Evolutionary conservation across 2,113 vertebrate genomes (phyloP), one percentile per base, ranked within the genome.

Genomic region (Dryoscopus gambensis): DNA sequence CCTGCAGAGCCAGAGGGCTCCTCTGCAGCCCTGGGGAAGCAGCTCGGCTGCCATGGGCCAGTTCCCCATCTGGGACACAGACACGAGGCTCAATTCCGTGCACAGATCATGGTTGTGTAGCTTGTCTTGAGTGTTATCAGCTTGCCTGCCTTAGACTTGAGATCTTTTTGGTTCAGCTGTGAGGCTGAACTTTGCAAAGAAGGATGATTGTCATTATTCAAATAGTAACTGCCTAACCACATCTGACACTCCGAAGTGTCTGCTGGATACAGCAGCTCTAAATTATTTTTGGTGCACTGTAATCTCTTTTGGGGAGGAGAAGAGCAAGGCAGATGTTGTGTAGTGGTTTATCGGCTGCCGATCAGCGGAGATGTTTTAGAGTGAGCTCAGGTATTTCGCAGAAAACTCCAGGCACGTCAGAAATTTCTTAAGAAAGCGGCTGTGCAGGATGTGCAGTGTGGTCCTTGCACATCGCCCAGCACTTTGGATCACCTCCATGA

Each of bases 241-340:
- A 96, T 95, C 95, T 94, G 79, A 94, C 59, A 22, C 75, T 53
- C 46, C 6, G 2, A 55, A 39, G 40, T 40, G 73, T 35, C 71
- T 52, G 59, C 77, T 82, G 77, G 35, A 56, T 94, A 9, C 67
- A 91, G 85, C 75, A 85, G 77, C 85, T 94, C 83, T 78, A 2
- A 78, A 84, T 87, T 68, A 87, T 60, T 96, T 94, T 94, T 90
- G 83, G 90, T 84, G 85, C 75, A 15, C 79, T 56, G 60, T 44
- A 20, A 55, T 94, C 57, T 68, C 53, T 62, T 28, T 2, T 44
- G 82, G 62, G 76, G 83, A 90, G 89, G 73, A 82, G 93, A 27
- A 25, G 56, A 82, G 85, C 82, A 47, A 39, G 76, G 80, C 76
- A 88, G 83, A 63, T 64, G 79, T 14, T 80, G 55, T 86, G 85